These are phyloP conservation scores for Danio kyathit DNA, from an alignment of 2,797 vertebrate species.

Conservation along the genomic window DNA sequence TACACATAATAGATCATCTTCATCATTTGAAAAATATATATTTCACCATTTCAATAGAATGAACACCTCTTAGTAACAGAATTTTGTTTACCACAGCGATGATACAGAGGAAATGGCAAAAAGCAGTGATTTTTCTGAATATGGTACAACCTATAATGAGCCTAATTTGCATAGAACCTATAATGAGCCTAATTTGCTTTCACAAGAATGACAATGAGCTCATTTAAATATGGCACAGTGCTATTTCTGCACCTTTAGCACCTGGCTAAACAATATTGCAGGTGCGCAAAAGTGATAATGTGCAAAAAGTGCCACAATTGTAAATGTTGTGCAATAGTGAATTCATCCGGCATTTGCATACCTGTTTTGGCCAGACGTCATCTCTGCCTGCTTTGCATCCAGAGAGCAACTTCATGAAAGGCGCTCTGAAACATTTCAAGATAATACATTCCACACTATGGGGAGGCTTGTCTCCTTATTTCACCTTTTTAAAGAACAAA, in stretches of 20 bases:
- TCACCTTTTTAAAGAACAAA: conserved; percentile 50
- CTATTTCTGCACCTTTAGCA: background rate
- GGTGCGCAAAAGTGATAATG: background rate
- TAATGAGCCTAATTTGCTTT: background rate
- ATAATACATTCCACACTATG: background rate
- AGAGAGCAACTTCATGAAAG: conserved; percentile 27
- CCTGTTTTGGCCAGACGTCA: conserved; percentile 53
- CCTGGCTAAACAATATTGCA: background rate
- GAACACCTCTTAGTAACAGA: background rate
- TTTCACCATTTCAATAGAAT: background rate
- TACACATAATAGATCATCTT: background rate
- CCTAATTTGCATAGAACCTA: background rate
- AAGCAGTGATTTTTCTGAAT: background rate
- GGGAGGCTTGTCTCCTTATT: conserved; percentile 39
- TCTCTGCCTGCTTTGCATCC: conserved; percentile 41
- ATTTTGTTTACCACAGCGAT: background rate
- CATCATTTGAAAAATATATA: no score
- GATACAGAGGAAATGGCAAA: background rate
- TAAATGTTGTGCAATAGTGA: background rate
- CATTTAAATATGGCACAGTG: background rate
- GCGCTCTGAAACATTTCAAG: conserved; percentile 14
- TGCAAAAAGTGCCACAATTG: background rate
- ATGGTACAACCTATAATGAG: background rate
- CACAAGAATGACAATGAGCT: background rate
- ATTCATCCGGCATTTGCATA: conserved; percentile 19